phyloP scores from a whole-genome alignment of 1,140 invertebrate genomes.

The Conopomorpha cramerella region DNA sequence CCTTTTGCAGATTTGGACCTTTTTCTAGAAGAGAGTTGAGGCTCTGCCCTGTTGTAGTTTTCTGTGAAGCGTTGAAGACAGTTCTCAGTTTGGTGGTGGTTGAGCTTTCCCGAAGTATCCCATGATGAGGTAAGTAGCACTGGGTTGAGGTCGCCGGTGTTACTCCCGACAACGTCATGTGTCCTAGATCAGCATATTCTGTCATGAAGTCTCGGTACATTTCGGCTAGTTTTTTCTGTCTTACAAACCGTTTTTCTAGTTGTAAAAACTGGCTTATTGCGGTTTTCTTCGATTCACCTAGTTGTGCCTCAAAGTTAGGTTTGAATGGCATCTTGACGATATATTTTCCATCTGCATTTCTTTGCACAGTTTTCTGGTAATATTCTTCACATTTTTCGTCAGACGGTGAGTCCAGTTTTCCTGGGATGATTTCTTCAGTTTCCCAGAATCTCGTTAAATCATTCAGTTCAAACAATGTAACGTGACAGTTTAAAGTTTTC shows the following conservation, averaged over 20 bases:
- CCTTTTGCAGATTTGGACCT: too few relatives aligned
- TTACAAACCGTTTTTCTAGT: background rate
- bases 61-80: too few relatives aligned
- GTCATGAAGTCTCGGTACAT: background rate
- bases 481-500: too few relatives aligned
- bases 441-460: too few relatives aligned
- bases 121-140: conserved; percentile 4
- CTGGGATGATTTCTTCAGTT: too few relatives aligned
- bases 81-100: too few relatives aligned
- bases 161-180: conserved; percentile 2
- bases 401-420: background rate
- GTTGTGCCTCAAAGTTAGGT: background rate
- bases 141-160: background rate
- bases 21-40: too few relatives aligned
- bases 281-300: background rate
- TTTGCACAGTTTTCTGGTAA: conserved; percentile 5
- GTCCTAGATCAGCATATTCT: conserved; percentile 1
- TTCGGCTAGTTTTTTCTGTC: background rate
- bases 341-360: background rate
- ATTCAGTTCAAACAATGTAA: too few relatives aligned
- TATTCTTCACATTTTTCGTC: conserved; percentile 8
- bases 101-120: conserved; percentile 1
- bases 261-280: conserved; percentile 3
- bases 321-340: background rate
- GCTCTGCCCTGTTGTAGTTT: too few relatives aligned